phyloP scores from a whole-genome alignment of 2,113 vertebrate species.

The Notechis scutatus region DNA sequence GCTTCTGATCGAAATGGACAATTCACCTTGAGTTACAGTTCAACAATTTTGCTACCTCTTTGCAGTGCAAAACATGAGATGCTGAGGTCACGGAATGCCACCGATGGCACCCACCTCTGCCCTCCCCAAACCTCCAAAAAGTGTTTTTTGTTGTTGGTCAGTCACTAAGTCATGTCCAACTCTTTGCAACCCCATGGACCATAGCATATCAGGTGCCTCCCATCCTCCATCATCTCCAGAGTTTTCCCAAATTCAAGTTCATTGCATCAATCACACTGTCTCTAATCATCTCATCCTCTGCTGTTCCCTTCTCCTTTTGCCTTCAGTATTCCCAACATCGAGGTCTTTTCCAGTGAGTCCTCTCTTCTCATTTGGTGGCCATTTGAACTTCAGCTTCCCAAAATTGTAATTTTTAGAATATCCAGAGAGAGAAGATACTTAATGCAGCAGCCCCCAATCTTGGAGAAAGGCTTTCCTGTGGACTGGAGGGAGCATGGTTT shows the following conservation, averaged over 20 bases:
- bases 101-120: neutral
- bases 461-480: too few relatives aligned
- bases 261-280: neutral
- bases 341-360: neutral
- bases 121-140: neutral
- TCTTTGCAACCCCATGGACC: neutral
- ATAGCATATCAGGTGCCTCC: neutral
- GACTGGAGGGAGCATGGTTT: too few relatives aligned
- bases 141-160: neutral
- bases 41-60: neutral
- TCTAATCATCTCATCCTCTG: neutral
- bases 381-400: neutral
- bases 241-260: neutral
- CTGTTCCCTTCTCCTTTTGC: neutral
- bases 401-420: neutral
- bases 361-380: neutral
- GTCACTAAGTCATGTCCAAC: neutral
- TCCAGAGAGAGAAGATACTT: neutral
- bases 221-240: neutral
- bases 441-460: neutral
- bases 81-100: neutral
- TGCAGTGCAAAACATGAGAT: neutral
- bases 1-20: neutral
- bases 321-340: neutral
- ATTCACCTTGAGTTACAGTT: neutral